Percentiles rank a stretch among this genome's conserved stretches.
Evolutionary conservation across 1,140 invertebrate species (phyloP).

Genomic region (Ditylenchus dipsaci): DNA sequence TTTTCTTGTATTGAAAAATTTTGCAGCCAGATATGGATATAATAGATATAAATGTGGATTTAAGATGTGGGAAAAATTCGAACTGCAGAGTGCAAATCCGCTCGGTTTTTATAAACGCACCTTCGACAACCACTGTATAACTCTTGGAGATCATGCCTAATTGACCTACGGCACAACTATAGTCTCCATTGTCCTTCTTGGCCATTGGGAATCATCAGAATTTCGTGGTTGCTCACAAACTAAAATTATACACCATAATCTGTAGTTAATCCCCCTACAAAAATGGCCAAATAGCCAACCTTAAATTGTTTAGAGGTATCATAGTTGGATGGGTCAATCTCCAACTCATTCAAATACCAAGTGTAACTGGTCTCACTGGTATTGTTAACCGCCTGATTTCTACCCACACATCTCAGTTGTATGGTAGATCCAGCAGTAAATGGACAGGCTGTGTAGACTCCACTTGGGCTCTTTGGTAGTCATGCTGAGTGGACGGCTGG

Average conservation of each 20-base stretch:
- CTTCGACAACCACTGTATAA: constrained; percentile 29
- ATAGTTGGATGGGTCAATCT: background rate
- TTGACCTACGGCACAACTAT: constrained; percentile 18
- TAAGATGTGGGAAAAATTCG: too few relatives aligned
- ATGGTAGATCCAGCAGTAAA: constrained; percentile 30
- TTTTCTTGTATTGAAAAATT: too few relatives aligned
- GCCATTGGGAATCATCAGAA: constrained; percentile 7
- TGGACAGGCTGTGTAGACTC: constrained; percentile 8
- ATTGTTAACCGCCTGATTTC: background rate
- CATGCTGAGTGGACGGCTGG: background rate
- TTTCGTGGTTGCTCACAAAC: background rate
- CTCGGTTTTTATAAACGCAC: background rate
- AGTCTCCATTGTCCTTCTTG: constrained; percentile 17
- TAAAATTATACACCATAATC: background rate
- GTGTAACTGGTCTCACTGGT: background rate
- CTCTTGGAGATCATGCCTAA: constrained; percentile 17
- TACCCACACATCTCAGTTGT: constrained; percentile 24
- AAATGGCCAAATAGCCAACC: too few relatives aligned
- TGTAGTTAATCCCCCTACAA: background rate
- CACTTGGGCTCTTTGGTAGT: background rate
- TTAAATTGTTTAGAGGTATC: background rate
- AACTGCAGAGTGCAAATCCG: too few relatives aligned
- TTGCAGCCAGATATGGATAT: too few relatives aligned
- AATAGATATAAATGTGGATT: too few relatives aligned
- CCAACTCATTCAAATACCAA: constrained; percentile 20